These are phyloP conservation scores for Eulithis prunata DNA, from an alignment of 2,888 invertebrate genomes.

Conservation along the genomic window DNA sequence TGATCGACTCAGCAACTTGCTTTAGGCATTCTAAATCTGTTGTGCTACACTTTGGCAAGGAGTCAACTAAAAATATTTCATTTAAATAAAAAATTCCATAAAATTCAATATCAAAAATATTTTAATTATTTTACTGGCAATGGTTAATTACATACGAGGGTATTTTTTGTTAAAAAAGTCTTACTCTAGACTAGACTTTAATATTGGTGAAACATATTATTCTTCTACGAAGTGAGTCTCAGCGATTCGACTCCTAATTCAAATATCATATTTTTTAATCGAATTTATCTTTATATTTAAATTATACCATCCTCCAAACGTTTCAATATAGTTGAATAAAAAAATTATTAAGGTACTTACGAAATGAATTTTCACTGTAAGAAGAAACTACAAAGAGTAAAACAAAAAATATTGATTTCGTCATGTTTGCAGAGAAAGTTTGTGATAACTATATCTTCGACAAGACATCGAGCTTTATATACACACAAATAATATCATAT, in stretches of 20 bases:
- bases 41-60: conserved; percentile 37
- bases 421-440: conserved; percentile 20
- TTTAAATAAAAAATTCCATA: too few relatives aligned
- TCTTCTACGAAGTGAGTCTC: too few relatives aligned
- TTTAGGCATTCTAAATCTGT: conserved; percentile 38
- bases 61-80: conserved; percentile 32
- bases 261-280: too few relatives aligned
- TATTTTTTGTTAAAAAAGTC: too few relatives aligned
- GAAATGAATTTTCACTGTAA: conserved; percentile 18
- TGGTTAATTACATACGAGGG: too few relatives aligned
- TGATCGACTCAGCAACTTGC: conserved; percentile 5
- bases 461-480: conserved; percentile 21
- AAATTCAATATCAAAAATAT: too few relatives aligned
- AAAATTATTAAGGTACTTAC: conserved; percentile 18
- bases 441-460: conserved; percentile 2
- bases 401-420: conserved; percentile 10
- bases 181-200: too few relatives aligned
- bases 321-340: background rate
- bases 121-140: too few relatives aligned
- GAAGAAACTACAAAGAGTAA: conserved; percentile 6
- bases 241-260: too few relatives aligned
- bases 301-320: background rate
- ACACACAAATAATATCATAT: conserved; percentile 20
- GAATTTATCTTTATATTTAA: too few relatives aligned
- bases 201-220: too few relatives aligned